Evolutionary conservation across 1,140 invertebrate genomes (phyloP), one percentile per base, ranked within the genome.

Genomic region (Bombyx mandarina): DNA sequence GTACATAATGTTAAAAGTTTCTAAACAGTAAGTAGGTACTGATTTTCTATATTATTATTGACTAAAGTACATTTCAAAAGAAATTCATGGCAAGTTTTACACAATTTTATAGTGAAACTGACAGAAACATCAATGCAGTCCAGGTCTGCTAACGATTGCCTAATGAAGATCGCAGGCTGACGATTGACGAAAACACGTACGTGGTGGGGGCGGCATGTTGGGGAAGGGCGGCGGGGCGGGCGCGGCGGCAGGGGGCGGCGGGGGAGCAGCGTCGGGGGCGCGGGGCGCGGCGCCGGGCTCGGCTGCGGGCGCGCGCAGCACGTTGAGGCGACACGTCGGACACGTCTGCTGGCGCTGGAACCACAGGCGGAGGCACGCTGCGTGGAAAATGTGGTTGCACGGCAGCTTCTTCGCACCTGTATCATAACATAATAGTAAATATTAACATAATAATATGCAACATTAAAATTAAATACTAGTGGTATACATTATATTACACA

Each of bases 321-420:
- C 97, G 88, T 99, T 99, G 51, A 99, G 91, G 18, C 99, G 92
- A 88, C 99, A 99, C 1, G 98, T 99, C 6, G 99, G 99, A 88
- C 99, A 99, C 1, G 98, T 99, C 89, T 99, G 99, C 85, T 99
- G 99, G 8, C 98, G 91, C 89, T 99, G 99, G 88, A 99, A 99
- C 98, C 98, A 99, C 5, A 97, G 97, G 7, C 98, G 92, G n/a
- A 99, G 89, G 86, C 99, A 99, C 43, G 95, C 94, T 26, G 97
- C 96, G 86, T 99, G 99, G 89, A 99, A 99, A 73, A 99, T 99
- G 82, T 99, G 99, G 88, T 98, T 98, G 89, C 99, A 99, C 0
- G 99, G 98, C 57, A 99, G 89, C 81, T 99, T 99, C 89, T 99
- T 99, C 2, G 96, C 95, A 47, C 94, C 95, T 88, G 90, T 12